phyloP scores from a whole-genome alignment of 2,113 vertebrate species.

The Pachypanchax playfairii region DNA sequence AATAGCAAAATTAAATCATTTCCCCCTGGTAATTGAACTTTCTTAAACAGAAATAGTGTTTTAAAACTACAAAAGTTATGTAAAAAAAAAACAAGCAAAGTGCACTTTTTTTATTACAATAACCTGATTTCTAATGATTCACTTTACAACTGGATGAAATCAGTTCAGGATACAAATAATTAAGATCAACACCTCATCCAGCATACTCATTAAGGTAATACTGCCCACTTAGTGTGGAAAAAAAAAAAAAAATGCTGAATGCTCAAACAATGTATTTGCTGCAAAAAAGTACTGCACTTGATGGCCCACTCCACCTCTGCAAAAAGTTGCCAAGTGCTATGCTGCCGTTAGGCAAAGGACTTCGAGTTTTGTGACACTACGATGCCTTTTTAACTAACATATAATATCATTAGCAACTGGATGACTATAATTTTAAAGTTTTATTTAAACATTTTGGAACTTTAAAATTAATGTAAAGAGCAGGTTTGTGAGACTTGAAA shows the following conservation, averaged over 20 bases:
- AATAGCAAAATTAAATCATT: not conserved
- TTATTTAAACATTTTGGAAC: not conserved
- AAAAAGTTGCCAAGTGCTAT: constrained; percentile 28
- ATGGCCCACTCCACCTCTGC: constrained; percentile 13
- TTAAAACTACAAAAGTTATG: not conserved
- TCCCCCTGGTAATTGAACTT: too few species aligned
- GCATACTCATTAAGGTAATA: constrained; percentile 9
- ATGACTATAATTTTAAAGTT: constrained; percentile 26
- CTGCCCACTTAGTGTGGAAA: constrained; percentile 17
- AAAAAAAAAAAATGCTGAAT: not conserved
- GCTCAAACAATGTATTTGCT: constrained; percentile 18
- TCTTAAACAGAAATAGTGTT: constrained; percentile 8
- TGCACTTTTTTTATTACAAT: constrained; percentile 22
- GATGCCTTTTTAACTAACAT: constrained; percentile 23
- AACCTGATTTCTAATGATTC: constrained; percentile 8
- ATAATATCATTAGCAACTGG: constrained; percentile 1
- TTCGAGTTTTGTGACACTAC: constrained; percentile 47
- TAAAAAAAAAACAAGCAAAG: not conserved
- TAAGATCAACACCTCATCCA: constrained; percentile 1
- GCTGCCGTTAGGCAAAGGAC: constrained; percentile 40
- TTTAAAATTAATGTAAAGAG: not conserved
- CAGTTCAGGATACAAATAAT: constrained; percentile 1
- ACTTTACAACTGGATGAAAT: constrained; percentile 2
- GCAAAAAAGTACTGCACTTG: constrained; percentile 17
- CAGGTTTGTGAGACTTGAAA: constrained; percentile 7